These are phyloP conservation scores for Bucco capensis DNA, from an alignment of 2,113 vertebrate species.

Conservation along the genomic window DNA sequence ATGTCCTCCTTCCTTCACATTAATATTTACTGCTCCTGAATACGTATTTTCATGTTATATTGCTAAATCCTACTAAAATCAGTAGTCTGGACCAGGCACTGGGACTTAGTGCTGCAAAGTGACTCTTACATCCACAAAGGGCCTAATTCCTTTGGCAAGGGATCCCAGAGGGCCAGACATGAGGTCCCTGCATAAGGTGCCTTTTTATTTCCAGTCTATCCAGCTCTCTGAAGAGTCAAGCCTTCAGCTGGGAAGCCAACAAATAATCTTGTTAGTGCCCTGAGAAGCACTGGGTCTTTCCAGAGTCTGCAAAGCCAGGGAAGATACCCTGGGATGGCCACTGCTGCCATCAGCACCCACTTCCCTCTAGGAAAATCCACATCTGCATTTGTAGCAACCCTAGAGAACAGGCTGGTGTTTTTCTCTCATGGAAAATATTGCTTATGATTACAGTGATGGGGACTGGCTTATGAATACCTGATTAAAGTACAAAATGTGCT, in stretches of 20 bases:
- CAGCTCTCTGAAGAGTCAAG: neutral
- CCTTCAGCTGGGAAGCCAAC: neutral
- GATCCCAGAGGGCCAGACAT: neutral
- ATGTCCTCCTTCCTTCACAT: neutral
- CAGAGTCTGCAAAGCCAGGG: neutral
- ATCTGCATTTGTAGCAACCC: rapidly evolving
- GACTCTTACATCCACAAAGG: neutral
- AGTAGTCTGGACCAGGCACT: neutral
- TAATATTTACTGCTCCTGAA: neutral
- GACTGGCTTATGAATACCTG: neutral
- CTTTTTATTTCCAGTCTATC: neutral
- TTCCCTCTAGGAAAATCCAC: neutral
- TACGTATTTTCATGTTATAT: neutral
- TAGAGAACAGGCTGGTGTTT: neutral
- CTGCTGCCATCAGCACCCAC: neutral
- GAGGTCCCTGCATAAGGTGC: neutral
- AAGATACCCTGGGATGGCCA: neutral
- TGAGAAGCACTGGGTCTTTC: neutral
- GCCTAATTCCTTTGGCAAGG: neutral
- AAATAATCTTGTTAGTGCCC: neutral
- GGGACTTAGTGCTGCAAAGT: neutral
- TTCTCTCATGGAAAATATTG: conserved; percentile 8
- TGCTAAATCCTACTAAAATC: neutral
- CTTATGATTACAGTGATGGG: neutral
- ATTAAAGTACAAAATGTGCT: conserved; percentile 26